These are phyloP conservation scores for Onthophagus sagittarius DNA, from an alignment of 2,888 invertebrate species.

Conservation along the genomic window DNA sequence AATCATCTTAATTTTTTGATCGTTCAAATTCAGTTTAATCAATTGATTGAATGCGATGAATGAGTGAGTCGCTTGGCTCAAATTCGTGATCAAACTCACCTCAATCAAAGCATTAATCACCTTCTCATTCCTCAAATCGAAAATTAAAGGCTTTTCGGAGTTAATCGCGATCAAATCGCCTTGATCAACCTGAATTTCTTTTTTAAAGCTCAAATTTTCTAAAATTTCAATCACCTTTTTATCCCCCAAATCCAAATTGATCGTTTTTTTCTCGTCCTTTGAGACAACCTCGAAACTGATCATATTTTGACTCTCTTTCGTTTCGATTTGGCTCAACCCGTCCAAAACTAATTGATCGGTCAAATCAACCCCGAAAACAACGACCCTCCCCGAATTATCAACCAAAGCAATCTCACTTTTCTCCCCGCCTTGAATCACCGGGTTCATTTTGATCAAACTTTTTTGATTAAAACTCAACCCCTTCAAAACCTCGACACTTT, in stretches of 20 bases:
- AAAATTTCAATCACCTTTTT: background rate
- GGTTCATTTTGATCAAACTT: background rate
- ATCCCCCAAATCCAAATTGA: background rate
- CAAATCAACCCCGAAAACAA: too few relatives aligned
- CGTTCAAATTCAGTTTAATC: constrained; percentile 8
- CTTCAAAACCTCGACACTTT: background rate
- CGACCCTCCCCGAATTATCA: background rate
- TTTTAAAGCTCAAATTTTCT: background rate
- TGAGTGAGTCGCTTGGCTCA: too few relatives aligned
- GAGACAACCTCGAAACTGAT: too few relatives aligned
- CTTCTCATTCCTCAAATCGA: background rate
- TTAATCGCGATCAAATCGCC: too few relatives aligned
- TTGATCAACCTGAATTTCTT: too few relatives aligned
- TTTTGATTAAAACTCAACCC: background rate
- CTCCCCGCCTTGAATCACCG: background rate
- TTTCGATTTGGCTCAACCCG: too few relatives aligned
- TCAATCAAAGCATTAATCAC: too few relatives aligned
- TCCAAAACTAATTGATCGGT: too few relatives aligned
- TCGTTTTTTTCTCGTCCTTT: too few relatives aligned
- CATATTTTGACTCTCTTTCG: too few relatives aligned
- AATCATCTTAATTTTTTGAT: background rate
- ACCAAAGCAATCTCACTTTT: background rate
- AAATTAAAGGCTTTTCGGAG: background rate
- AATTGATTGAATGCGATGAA: background rate
- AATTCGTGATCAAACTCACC: too few relatives aligned